A percentile compares a stretch with the other conserved stretches of the same genome.
These are phyloP conservation scores for Heteropelma amictum DNA, from an alignment of 2,888 invertebrate species.

Conservation along the genomic window DNA sequence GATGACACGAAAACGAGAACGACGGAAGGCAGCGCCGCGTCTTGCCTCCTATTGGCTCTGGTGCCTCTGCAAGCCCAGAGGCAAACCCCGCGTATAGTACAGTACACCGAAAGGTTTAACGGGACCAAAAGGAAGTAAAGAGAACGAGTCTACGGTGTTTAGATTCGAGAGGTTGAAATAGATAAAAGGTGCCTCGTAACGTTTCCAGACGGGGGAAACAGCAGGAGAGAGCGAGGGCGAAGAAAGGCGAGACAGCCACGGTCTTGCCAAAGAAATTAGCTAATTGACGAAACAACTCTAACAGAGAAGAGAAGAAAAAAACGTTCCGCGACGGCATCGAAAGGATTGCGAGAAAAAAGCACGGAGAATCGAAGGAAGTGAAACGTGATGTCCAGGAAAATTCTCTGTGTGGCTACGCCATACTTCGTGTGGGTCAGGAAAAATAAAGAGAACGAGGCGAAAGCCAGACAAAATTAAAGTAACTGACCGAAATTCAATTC, in stretches of 20 bases:
- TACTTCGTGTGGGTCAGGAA: constrained; percentile 30
- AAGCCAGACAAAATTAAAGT: constrained; percentile 58
- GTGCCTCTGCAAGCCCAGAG: constrained; percentile 34
- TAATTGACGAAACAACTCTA: constrained; percentile 70
- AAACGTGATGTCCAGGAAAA: constrained; percentile 48
- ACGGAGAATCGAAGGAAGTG: constrained; percentile 42
- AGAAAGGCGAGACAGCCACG: no score
- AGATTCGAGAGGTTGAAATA: constrained; percentile 55
- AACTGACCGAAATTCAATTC: constrained; percentile 66
- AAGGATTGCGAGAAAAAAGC: constrained; percentile 45
- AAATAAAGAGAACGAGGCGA: constrained; percentile 48
- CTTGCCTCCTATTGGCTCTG: constrained; percentile 13
- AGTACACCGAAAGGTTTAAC: constrained; percentile 5
- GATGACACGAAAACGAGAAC: constrained; percentile 28
- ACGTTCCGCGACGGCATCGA: constrained; percentile 16
- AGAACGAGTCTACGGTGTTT: constrained; percentile 46
- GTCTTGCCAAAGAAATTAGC: constrained; percentile 69
- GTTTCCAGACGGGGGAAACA: constrained; percentile 36
- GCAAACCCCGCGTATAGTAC: constrained; percentile 25
- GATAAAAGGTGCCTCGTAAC: constrained; percentile 63
- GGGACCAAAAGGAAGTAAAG: constrained; percentile 7
- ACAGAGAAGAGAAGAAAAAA: constrained; percentile 37
- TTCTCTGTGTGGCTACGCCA: constrained; percentile 10
- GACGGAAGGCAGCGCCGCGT: constrained; percentile 31
- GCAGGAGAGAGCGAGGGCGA: constrained; percentile 27